Evolutionary conservation across 2,888 invertebrate species (phyloP).

Genomic region (Phanerotoma sp.): DNA sequence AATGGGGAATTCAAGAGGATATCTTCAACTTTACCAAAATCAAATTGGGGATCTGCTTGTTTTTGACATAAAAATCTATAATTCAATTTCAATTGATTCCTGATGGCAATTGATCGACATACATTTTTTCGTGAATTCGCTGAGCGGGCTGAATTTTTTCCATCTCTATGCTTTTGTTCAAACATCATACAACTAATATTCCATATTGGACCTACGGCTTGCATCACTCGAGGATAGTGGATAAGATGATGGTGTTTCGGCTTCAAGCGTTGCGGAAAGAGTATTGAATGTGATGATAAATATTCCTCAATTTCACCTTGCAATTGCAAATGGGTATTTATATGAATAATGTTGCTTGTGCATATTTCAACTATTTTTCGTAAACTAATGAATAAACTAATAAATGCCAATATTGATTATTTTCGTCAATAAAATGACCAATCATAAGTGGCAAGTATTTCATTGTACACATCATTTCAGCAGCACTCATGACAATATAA

Average conservation of each 20-base stretch:
- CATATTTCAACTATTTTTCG: slow-evolving; percentile 14
- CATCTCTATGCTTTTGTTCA: slow-evolving; percentile 33
- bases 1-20: too few species aligned
- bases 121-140: slow-evolving; percentile 30
- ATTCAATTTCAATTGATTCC: slow-evolving; percentile 30
- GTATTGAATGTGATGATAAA: slow-evolving; percentile 10
- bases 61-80: slow-evolving; percentile 19
- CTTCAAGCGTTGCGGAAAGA: slow-evolving; percentile 26
- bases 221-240: slow-evolving; percentile 32
- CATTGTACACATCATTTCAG: slow-evolving; percentile 28
- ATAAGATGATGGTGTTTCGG: slow-evolving; percentile 35
- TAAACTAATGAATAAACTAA: slow-evolving; percentile 22
- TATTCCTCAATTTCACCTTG: slow-evolving; percentile 24
- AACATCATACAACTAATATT: slow-evolving; percentile 29
- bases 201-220: slow-evolving; percentile 30
- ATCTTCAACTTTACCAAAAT: too few species aligned
- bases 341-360: slow-evolving; percentile 19
- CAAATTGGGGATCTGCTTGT: not conserved
- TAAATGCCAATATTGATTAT: slow-evolving; percentile 29
- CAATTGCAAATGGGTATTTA: slow-evolving; percentile 1
- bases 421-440: slow-evolving; percentile 23
- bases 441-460: slow-evolving; percentile 28
- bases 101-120: slow-evolving; percentile 30
- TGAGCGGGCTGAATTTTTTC: slow-evolving; percentile 26
- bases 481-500: slow-evolving; percentile 27